phyloP scores from a whole-genome alignment of 2,113 vertebrate species.

The Rhinolophus sinicus region DNA sequence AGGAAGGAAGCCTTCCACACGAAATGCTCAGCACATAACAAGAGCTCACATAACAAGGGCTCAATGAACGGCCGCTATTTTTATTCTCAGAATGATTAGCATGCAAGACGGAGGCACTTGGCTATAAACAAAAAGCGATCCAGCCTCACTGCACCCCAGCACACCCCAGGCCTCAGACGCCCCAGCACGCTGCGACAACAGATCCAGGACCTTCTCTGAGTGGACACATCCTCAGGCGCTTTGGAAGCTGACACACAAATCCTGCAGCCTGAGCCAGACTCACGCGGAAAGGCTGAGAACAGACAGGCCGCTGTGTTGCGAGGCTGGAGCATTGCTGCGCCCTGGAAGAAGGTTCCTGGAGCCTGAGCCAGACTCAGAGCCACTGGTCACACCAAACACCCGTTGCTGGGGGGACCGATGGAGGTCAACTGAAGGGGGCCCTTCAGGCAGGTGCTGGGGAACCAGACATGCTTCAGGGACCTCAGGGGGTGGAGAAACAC shows the following conservation, averaged over 20 bases:
- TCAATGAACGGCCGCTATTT: rapidly evolving
- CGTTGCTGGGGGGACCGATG: rapidly evolving
- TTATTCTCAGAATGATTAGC: background rate
- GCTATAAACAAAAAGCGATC: background rate
- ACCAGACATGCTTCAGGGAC: background rate
- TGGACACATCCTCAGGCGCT: background rate
- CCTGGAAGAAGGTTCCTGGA: background rate
- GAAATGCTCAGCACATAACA: background rate
- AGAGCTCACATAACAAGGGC: background rate
- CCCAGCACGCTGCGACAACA: background rate
- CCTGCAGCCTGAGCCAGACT: background rate
- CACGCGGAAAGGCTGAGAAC: rapidly evolving
- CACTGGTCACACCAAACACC: background rate
- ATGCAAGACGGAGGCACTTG: background rate
- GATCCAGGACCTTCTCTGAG: background rate
- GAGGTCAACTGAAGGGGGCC: background rate
- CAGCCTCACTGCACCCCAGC: background rate
- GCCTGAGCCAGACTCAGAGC: background rate
- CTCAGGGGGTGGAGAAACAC: background rate
- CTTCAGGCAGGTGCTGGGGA: background rate
- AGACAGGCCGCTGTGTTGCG: background rate
- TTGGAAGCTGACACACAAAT: background rate
- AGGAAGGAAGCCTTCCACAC: rapidly evolving
- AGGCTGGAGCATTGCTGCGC: background rate
- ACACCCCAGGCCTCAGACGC: no score